Evolutionary conservation across 1,140 invertebrate species (phyloP), one percentile per base, ranked within the genome.

Genomic region (Zaprionus nigranus): DNA sequence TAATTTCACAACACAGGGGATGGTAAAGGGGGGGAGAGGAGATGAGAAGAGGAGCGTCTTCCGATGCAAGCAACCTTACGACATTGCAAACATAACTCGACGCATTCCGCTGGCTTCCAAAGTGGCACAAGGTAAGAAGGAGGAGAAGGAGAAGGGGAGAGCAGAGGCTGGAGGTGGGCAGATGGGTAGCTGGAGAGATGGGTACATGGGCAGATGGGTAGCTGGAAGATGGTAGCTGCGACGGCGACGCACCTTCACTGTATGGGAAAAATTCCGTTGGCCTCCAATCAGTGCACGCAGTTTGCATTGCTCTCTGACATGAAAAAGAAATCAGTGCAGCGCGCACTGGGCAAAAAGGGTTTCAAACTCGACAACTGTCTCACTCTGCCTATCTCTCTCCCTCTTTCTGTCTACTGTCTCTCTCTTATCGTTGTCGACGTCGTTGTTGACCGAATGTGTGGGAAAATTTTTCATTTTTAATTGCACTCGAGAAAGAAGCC

Each of bases 391-490:
- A 2, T 66, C 34, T 43, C 60, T 43, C 28, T 46, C 60, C 24
- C 26, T 53, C 26, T 6, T 6, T 66, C 53, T 43, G 53, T 66
- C 60, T 34, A 34, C 53, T 56, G 53, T 34, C 58, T 24, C 59
- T 28, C 59, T 61, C n/a, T 75, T 75, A 75, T 75, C 73, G 73
- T 63, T 54, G 17, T 13, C 57, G 57, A 20, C 56, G 54, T 85
- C 82, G 78, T 75, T 77, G 81, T 70, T 87, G 71, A 71, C 68
- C 83, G 51, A 81, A 87, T 86, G 86, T 90, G 87, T 90, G 87
- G 87, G 87, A 90, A 90, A 91, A 90, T 90, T 90, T 83, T 88
- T 90, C 83, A 91, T 78, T 91, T 90, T 90, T 90, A 90, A 90
- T 90, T 90, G 87, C 87, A 83, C 85, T 81, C 78, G 60, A 24